These are phyloP conservation scores for Poecilia wingei DNA, from an alignment of 2,797 vertebrate genomes.

Conservation along the genomic window DNA sequence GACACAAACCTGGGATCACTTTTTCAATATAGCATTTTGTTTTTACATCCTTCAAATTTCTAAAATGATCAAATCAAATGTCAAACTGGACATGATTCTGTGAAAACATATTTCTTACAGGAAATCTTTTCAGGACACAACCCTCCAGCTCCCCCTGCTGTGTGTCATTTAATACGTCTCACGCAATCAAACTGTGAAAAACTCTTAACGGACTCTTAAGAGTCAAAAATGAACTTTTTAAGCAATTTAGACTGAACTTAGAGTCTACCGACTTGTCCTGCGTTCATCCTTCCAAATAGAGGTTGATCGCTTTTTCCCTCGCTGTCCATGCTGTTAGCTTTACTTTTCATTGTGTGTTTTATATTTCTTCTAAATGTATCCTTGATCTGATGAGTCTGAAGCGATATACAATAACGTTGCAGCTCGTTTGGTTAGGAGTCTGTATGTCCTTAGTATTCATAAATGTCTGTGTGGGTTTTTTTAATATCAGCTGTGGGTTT, in stretches of 20 bases:
- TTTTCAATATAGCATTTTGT: neutral
- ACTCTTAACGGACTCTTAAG: too few species aligned
- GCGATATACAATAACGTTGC: neutral
- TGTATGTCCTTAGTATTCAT: neutral
- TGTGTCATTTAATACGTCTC: neutral
- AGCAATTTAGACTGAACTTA: neutral
- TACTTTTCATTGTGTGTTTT: neutral
- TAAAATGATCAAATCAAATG: neutral
- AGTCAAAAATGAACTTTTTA: neutral
- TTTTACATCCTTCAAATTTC: neutral
- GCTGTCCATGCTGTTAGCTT: neutral
- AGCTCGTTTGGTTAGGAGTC: neutral
- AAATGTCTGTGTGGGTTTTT: neutral
- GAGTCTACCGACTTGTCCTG: neutral
- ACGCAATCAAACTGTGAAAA: neutral
- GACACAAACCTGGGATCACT: neutral
- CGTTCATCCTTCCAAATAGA: neutral
- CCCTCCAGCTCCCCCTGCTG: slow-evolving; percentile 30
- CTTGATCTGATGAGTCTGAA: neutral
- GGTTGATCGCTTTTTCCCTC: neutral
- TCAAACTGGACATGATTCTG: neutral
- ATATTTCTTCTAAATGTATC: neutral
- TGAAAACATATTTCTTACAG: neutral
- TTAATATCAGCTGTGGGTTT: neutral
- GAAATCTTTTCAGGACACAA: slow-evolving; percentile 6